These are phyloP conservation scores for Rhadinocentrus ornatus DNA, from an alignment of 2,797 vertebrate genomes.

Conservation along the genomic window DNA sequence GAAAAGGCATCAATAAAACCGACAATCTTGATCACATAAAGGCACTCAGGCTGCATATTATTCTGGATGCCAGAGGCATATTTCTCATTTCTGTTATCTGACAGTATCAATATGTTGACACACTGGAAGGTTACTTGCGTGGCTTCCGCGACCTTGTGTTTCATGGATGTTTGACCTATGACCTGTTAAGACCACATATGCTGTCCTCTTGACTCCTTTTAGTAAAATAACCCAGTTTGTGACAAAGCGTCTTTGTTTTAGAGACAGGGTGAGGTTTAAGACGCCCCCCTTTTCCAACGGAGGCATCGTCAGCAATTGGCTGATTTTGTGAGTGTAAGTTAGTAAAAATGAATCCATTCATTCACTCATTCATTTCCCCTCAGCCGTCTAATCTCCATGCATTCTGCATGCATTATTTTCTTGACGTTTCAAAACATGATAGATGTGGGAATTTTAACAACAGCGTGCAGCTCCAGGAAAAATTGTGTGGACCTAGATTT, in stretches of 20 bases:
- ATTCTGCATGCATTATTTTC: not conserved
- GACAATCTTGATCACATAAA: slow-evolving; percentile 27
- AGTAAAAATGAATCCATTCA: slow-evolving; percentile 38
- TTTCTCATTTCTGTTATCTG: slow-evolving; percentile 79
- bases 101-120: slow-evolving; percentile 92
- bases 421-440: slow-evolving; percentile 4
- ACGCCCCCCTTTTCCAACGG: slow-evolving; percentile 28
- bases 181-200: slow-evolving; percentile 90
- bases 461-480: not conserved
- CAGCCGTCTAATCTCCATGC: not conserved
- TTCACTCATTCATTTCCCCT: not conserved
- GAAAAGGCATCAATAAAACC: slow-evolving; percentile 30
- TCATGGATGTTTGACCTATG: slow-evolving; percentile 90
- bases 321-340: slow-evolving; percentile 44
- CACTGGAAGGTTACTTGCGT: slow-evolving; percentile 86
- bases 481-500: not conserved
- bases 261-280: slow-evolving; percentile 37
- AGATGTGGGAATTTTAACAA: not conserved
- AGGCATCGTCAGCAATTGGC: slow-evolving; percentile 38
- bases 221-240: slow-evolving; percentile 85
- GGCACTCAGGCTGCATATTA: slow-evolving; percentile 21
- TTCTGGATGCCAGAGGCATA: slow-evolving; percentile 33
- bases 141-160: slow-evolving; percentile 86
- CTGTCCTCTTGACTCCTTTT: slow-evolving; percentile 79
- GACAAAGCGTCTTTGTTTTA: slow-evolving; percentile 87